A percentile compares a stretch with the other conserved stretches of the same genome.
phyloP scores from a whole-genome alignment of 1,140 invertebrate species.

The Acyrthosiphon pisum region DNA sequence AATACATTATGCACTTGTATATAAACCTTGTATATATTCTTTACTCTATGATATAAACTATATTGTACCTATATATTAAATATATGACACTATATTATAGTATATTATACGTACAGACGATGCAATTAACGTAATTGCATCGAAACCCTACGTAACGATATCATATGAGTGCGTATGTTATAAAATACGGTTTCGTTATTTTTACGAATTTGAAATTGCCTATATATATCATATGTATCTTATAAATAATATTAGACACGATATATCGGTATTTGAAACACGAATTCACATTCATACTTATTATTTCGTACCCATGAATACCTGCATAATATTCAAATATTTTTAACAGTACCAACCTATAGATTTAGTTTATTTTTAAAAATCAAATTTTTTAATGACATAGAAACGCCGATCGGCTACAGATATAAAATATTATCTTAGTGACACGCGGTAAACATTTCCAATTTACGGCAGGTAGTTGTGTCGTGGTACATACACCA shows the following conservation, averaged over 20 bases:
- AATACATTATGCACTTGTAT: background rate
- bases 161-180: background rate
- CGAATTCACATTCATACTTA: background rate
- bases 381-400: background rate
- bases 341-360: background rate
- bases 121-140: background rate
- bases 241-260: background rate
- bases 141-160: background rate
- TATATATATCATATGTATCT: background rate
- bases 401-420: background rate
- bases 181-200: background rate
- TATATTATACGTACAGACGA: background rate
- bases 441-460: background rate
- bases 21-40: no score
- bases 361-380: background rate
- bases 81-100: no score
- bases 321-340: background rate
- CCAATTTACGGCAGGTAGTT: background rate
- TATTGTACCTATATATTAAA: no score
- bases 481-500: background rate
- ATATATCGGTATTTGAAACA: background rate
- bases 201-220: background rate
- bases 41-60: no score
- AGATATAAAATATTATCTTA: background rate
- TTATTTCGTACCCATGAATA: background rate